Percentiles rank a stretch among this genome's conserved stretches.
Evolutionary conservation across 2,113 vertebrate genomes (phyloP).

Genomic region (Centropus bengalensis): DNA sequence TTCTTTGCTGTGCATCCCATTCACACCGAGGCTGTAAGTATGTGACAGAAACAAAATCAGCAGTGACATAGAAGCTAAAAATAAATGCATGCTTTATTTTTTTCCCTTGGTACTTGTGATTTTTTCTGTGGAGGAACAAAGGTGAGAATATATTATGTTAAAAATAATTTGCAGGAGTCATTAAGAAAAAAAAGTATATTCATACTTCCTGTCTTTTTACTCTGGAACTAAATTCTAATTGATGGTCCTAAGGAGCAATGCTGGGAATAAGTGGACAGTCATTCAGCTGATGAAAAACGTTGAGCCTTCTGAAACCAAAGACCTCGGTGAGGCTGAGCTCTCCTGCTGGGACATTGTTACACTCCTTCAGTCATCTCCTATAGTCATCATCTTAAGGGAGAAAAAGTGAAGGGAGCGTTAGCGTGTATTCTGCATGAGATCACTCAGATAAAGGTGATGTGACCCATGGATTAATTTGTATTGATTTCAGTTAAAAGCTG

Average conservation of each 20-base stretch:
- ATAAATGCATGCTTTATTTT: background rate
- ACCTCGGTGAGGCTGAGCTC: background rate
- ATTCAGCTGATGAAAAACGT: conserved; percentile 1
- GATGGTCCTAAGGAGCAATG: background rate
- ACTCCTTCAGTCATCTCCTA: background rate
- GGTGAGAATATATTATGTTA: background rate
- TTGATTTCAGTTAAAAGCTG: background rate
- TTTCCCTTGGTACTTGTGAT: background rate
- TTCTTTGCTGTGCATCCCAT: conserved; percentile 95
- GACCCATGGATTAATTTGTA: background rate
- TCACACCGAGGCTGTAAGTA: conserved; percentile 96
- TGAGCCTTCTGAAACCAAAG: background rate
- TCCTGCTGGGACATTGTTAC: conserved; percentile 28
- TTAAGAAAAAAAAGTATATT: background rate
- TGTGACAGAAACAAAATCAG: background rate
- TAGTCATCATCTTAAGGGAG: background rate
- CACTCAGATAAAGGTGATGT: background rate
- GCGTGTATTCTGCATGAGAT: background rate
- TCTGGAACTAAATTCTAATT: conserved; percentile 1
- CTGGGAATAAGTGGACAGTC: background rate
- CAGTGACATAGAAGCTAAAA: background rate
- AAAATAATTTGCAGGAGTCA: background rate
- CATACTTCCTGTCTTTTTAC: background rate
- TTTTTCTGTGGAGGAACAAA: background rate
- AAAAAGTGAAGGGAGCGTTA: background rate